Evolutionary conservation across 2,113 vertebrate species (phyloP), one percentile per base, ranked within the genome.

Genomic region (Phaethornis superciliosus): DNA sequence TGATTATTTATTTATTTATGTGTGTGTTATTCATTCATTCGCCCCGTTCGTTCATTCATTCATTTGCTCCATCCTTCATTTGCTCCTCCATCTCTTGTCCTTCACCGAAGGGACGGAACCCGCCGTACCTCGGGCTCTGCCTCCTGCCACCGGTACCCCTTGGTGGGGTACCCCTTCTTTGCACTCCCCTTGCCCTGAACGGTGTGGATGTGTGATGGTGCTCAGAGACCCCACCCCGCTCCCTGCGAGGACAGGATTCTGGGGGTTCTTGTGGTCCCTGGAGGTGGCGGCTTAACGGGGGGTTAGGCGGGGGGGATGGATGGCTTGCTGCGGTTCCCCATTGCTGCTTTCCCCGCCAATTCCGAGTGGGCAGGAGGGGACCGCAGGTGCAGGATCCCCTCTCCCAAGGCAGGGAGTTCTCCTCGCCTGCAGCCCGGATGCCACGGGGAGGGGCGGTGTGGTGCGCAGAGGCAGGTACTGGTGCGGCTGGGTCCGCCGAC

Each of bases 1-100:
- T 20, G 33, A 32, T 90, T 95, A 94, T 96, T 93, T 95, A 94
- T 94, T 96, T 96, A 90, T 93, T 95, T 96, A 19, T 54, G 22
- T 21, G 12, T 20, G 64, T 9, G 51, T 88, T 93, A 77, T 24
- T 83, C 92, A 96, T 93, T 96, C 90, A 94, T 88, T 81, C 56
- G 1, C 37, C 69, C 27, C 35, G 10, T 60, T 90, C 76, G 49
- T 74, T 60, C 90, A 18, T 78, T 93, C 85, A 69, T 81, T 85
- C 81, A 23, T 33, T 62, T 60, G 23, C 35, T 58, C 56, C 20
- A 16, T 52, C 78, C 65, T 93, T 93, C 95, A 83, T 92, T 85
- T 87, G 37, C 70, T 55, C 71, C 58, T 79, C 64, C 82, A 26
- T 81, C 74, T 12, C 63, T 67, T 62, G 74, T 63, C 62, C 81